A percentile compares a stretch with the other conserved stretches of the same genome.
phyloP scores from a whole-genome alignment of 1,140 invertebrate genomes.

The Varroa destructor region DNA sequence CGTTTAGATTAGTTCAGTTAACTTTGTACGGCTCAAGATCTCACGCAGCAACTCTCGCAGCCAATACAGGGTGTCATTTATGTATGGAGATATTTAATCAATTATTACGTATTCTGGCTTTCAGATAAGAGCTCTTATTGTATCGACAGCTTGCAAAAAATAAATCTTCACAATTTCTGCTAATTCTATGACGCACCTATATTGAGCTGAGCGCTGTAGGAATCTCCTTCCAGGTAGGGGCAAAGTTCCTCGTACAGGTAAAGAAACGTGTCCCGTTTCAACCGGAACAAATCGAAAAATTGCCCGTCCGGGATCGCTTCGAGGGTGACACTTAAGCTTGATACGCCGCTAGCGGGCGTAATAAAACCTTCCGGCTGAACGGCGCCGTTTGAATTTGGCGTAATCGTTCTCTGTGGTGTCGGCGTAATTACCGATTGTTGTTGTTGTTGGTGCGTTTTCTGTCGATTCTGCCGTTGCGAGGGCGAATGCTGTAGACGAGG shows the following conservation, averaged over 20 bases:
- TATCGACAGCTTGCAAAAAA: background rate
- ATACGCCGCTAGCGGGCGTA: too few relatives aligned
- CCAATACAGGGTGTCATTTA: background rate
- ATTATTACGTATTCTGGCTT: too few relatives aligned
- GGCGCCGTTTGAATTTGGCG: too few relatives aligned
- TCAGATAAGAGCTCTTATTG: too few relatives aligned
- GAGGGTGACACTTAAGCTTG: background rate
- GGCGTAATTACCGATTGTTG: too few relatives aligned
- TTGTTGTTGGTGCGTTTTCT: too few relatives aligned
- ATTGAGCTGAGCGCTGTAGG: background rate
- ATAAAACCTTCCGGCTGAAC: too few relatives aligned
- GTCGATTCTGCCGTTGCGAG: background rate
- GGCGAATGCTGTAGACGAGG: too few relatives aligned
- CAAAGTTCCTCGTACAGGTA: background rate
- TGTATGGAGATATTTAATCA: background rate
- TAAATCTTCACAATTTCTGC: background rate
- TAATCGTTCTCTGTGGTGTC: too few relatives aligned
- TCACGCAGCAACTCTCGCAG: background rate
- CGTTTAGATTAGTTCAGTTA: background rate
- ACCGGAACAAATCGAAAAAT: conserved; percentile 12
- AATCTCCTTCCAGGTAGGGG: background rate
- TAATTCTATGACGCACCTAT: conserved; percentile 1
- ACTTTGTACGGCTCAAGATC: conserved; percentile 1
- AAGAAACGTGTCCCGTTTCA: conserved; percentile 5
- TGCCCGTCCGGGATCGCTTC: background rate